Evolutionary conservation across 2,797 vertebrate species (phyloP), one percentile per base, ranked within the genome.

Genomic region (Salarias fasciatus): DNA sequence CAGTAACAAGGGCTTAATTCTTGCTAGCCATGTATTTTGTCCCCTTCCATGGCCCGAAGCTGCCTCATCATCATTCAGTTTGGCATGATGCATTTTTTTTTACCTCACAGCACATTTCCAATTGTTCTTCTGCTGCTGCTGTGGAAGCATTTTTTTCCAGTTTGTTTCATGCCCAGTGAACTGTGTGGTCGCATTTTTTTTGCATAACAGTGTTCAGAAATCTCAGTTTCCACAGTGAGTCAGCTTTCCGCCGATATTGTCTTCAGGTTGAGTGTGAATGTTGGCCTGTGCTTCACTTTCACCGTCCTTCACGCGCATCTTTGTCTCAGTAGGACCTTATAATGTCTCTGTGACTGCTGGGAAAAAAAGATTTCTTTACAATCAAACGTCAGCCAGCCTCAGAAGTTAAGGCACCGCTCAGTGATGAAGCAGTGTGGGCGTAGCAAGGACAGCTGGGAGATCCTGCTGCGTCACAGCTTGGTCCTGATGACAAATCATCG

Each of bases 391-490:
- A 37, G 6, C 5, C 5, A 6, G 35, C 35, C 36, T 38, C 10
- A 10, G 2, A 11, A 8, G 10, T 9, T 4, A 11, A 11, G 4
- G 37, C 37, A 37, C 5, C 35, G n/a, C n/a, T n/a, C n/a, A 24
- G 3, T 2, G 18, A 3, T 24, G 10, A 9, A 38, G 36, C 36
- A 38, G 9, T 6, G 36, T 38, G 5, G 40, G 13, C n/a, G 56
- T 46, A 64, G 10, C 8, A 54, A 74, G 64, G 73, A 71, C 82
- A 80, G 79, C 71, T 82, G 79, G 79, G 72, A 2, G 54, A 40
- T 47, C 71, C 54, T 49, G 61, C 66, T 5, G 28, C 9, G 31
- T 11, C 40, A 2, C 74, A 64, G 53, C 71, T 12, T 14, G 28
- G 18, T 42, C 60, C 38, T 28, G 11, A 33, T 36, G 57, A 72